Evolutionary conservation across 2,888 invertebrate genomes (phyloP).

Genomic region (Volucella zonaria): DNA sequence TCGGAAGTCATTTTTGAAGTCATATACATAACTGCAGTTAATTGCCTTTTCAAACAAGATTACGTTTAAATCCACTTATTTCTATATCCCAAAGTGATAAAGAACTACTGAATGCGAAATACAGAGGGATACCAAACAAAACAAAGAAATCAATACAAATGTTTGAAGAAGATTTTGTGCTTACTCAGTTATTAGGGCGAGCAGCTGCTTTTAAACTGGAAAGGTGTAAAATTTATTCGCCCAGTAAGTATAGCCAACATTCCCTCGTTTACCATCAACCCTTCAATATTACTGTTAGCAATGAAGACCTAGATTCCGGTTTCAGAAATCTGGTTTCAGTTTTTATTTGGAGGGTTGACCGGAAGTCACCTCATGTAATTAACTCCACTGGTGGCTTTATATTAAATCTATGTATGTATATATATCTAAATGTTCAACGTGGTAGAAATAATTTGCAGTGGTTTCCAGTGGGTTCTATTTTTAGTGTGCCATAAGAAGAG

Average conservation of each 20-base stretch:
- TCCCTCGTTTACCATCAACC: slow-evolving; percentile 4
- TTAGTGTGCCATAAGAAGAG: neutral
- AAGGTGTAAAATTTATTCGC: neutral
- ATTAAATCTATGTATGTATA: slow-evolving; percentile 6
- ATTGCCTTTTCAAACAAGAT: too few relatives aligned
- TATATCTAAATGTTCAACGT: slow-evolving; percentile 11
- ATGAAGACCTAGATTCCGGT: slow-evolving; percentile 21
- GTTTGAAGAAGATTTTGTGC: neutral
- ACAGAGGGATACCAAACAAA: neutral
- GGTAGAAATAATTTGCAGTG: slow-evolving; percentile 27
- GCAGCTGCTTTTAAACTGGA: slow-evolving; percentile 2
- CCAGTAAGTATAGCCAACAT: neutral
- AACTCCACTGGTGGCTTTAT: slow-evolving; percentile 14
- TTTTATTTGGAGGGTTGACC: slow-evolving; percentile 12
- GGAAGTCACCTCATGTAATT: slow-evolving; percentile 31
- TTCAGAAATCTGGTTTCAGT: slow-evolving; percentile 28
- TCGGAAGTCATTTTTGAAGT: too few relatives aligned
- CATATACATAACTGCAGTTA: too few relatives aligned
- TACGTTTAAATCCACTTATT: too few relatives aligned
- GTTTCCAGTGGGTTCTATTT: slow-evolving; percentile 4
- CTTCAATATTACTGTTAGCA: slow-evolving; percentile 15
- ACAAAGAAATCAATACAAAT: slow-evolving; percentile 27
- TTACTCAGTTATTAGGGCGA: neutral
- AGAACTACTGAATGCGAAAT: neutral
- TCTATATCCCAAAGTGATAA: too few relatives aligned